Evolutionary conservation across 2,797 vertebrate species (phyloP).

Genomic region (Muscicapa comitata): DNA sequence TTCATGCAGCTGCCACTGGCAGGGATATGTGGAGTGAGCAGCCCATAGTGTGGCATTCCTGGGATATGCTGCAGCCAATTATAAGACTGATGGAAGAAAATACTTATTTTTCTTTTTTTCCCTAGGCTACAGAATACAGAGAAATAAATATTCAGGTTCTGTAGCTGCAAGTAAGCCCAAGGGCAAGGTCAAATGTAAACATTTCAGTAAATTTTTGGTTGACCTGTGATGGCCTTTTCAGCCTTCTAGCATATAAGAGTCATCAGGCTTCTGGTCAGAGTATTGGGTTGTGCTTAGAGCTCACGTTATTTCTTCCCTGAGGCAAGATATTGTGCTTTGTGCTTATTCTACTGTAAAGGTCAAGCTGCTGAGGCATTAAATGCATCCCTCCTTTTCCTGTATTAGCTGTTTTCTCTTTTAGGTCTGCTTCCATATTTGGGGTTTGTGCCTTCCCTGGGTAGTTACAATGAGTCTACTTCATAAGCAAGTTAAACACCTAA

Average conservation of each 20-base stretch:
- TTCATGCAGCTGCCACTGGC: fast-evolving
- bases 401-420: not conserved
- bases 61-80: not conserved
- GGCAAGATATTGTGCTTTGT: not conserved
- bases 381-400: not conserved
- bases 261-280: not conserved
- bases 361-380: not conserved
- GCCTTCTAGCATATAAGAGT: not conserved
- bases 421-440: not conserved
- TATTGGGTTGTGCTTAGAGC: not conserved
- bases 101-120: not conserved
- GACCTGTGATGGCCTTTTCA: not conserved
- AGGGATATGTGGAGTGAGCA: fast-evolving
- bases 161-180: not conserved
- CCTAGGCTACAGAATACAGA: not conserved
- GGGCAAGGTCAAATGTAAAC: not conserved
- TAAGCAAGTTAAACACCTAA: not conserved
- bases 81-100: not conserved
- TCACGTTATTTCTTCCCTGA: not conserved
- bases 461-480: not conserved
- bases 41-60: not conserved
- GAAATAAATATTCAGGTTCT: not conserved
- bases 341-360: conserved; percentile 18
- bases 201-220: not conserved
- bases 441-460: not conserved